phyloP scores from a whole-genome alignment of 2,888 invertebrate genomes.

The Horisme vitalbata region DNA sequence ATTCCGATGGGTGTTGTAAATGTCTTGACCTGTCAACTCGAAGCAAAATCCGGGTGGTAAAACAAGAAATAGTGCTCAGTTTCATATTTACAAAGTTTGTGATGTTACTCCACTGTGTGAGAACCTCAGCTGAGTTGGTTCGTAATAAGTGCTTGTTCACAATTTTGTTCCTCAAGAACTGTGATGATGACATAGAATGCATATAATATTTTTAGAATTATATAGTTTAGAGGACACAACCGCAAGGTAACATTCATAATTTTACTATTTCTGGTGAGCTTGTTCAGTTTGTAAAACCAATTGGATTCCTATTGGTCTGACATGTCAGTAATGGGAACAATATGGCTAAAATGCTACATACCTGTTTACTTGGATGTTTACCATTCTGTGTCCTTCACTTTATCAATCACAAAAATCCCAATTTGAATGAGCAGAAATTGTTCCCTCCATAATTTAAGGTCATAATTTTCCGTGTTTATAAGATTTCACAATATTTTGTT shows the following conservation, averaged over 20 bases:
- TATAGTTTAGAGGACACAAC: constrained; percentile 74
- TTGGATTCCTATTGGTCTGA: constrained; percentile 43
- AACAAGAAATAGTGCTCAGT: constrained; percentile 48
- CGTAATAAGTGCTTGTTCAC: constrained; percentile 20
- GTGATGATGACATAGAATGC: constrained; percentile 70
- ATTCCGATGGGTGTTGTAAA: constrained; percentile 72
- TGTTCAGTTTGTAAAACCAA: constrained; percentile 35
- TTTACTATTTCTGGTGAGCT: constrained; percentile 44
- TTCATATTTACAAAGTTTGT: constrained; percentile 9
- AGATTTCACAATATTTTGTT: too few relatives aligned
- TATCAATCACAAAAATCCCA: constrained; percentile 15
- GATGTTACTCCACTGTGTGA: constrained; percentile 11
- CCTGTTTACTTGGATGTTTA: constrained; percentile 53
- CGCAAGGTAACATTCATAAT: constrained; percentile 61
- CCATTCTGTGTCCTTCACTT: constrained; percentile 54
- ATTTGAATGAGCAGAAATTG: too few relatives aligned
- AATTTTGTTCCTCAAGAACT: constrained; percentile 18
- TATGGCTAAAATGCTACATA: constrained; percentile 50
- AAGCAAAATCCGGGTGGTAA: constrained; percentile 72
- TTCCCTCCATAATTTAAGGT: too few relatives aligned
- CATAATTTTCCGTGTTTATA: too few relatives aligned
- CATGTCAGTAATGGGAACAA: constrained; percentile 36
- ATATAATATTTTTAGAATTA: constrained; percentile 81
- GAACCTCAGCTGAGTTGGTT: constrained; percentile 6
- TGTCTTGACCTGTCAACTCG: constrained; percentile 77